Evolutionary conservation across 2,113 vertebrate species (phyloP).

Genomic region (Oceanodroma tethys): DNA sequence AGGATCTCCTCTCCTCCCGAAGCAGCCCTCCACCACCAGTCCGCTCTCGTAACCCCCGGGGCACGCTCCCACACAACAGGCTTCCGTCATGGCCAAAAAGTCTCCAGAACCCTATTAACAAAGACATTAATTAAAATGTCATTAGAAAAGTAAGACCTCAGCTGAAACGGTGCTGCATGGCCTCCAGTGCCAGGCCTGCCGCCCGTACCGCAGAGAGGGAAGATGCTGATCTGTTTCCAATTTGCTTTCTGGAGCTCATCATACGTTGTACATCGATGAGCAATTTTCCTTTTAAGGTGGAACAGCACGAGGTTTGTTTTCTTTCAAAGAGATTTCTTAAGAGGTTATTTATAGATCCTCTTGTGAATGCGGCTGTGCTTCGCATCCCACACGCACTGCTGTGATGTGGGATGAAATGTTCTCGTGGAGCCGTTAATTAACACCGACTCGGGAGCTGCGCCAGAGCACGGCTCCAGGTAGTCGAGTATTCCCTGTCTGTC

Average conservation of each 20-base stretch:
- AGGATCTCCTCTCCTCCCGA: neutral
- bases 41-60: neutral
- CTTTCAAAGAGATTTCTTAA: conserved; percentile 5
- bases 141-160: neutral
- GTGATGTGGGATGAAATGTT: neutral
- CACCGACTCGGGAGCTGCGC: neutral
- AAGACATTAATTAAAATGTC: neutral
- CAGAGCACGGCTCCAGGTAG: neutral
- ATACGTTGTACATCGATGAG: neutral
- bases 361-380: neutral
- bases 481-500: neutral
- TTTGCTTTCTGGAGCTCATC: conserved; percentile 62
- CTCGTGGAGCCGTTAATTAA: neutral
- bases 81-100: neutral
- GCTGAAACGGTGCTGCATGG: neutral
- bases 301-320: conserved; percentile 11
- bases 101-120: neutral
- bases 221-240: conserved; percentile 62
- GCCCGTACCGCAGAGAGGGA: neutral
- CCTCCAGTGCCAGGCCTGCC: neutral
- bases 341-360: conserved; percentile 21
- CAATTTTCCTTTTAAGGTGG: conserved; percentile 53
- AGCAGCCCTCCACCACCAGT: too few species aligned
- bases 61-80: neutral
- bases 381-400: neutral